Evolutionary conservation across 2,888 invertebrate genomes (phyloP).

Genomic region (Callinectes sapidus): DNA sequence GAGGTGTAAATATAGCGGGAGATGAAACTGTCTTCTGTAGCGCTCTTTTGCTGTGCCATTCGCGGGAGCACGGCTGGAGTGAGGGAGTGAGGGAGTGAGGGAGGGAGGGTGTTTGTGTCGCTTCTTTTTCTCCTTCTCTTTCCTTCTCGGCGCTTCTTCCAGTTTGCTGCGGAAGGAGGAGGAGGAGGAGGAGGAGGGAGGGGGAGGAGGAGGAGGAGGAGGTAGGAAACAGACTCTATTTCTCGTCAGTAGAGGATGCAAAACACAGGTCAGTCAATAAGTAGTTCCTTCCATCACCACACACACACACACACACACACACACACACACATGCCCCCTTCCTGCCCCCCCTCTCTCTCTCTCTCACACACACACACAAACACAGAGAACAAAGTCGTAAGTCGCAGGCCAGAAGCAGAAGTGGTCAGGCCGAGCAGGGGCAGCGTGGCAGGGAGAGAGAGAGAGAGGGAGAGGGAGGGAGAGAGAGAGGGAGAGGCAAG

Average conservation of each 20-base stretch:
- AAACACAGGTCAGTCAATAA: not conserved
- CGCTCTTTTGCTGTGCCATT: not conserved
- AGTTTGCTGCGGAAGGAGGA: too few relatives aligned
- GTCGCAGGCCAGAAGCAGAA: conserved; percentile 9
- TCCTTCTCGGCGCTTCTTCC: not conserved
- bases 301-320: too few relatives aligned
- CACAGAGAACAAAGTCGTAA: conserved; percentile 30
- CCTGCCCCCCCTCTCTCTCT: not conserved
- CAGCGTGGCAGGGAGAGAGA: not conserved
- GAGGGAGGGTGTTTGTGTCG: too few relatives aligned
- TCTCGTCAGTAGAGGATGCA: conserved; percentile 17
- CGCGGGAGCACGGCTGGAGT: not conserved
- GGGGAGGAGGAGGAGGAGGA: too few relatives aligned
- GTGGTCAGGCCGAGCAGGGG: not conserved
- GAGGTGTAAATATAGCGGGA: not conserved
- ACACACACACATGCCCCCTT: not conserved
- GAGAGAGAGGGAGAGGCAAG: not conserved
- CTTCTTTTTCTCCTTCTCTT: not conserved
- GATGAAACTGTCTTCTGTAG: not conserved
- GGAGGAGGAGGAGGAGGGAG: too few relatives aligned
- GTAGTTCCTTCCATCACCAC: not conserved
- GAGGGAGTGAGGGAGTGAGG: too few relatives aligned
- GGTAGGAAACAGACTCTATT: not conserved
- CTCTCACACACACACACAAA: not conserved
- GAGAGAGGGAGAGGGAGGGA: not conserved